Evolutionary conservation across 2,113 vertebrate species (phyloP).

Genomic region (Echinops telfairi): DNA sequence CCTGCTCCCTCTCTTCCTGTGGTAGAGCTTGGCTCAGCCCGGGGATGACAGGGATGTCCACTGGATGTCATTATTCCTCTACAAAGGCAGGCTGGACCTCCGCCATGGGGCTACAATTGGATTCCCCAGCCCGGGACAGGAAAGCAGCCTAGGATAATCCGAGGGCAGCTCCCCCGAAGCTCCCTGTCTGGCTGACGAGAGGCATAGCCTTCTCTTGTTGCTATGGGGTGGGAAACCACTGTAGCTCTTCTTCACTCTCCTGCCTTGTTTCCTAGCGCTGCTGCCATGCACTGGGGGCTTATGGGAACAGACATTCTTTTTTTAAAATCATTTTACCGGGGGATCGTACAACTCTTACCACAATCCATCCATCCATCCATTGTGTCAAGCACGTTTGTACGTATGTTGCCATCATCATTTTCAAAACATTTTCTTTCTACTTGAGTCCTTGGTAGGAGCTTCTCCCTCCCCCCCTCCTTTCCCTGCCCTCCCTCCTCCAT

Average conservation of each 20-base stretch:
- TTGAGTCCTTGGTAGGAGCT: too few relatives aligned
- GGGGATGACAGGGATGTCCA: conserved; percentile 82
- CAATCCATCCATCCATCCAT: too few relatives aligned
- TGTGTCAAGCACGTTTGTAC: too few relatives aligned
- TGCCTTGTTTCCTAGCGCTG: background rate
- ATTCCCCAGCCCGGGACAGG: conserved; percentile 23
- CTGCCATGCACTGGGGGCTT: background rate
- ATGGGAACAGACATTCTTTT: background rate
- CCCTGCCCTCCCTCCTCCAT: too few relatives aligned
- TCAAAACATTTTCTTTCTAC: too few relatives aligned
- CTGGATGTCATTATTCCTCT: conserved; percentile 89
- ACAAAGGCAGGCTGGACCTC: conserved; percentile 65
- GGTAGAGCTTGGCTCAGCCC: background rate
- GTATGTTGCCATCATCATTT: too few relatives aligned
- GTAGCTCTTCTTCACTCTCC: background rate
- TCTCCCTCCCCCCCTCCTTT: too few relatives aligned
- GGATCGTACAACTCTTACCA: too few relatives aligned
- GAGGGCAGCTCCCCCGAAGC: conserved; percentile 70
- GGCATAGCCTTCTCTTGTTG: conserved; percentile 72
- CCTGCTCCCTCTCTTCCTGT: background rate
- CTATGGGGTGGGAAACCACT: conserved; percentile 11
- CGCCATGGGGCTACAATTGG: conserved; percentile 73
- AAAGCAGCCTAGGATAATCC: conserved; percentile 69
- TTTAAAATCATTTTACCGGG: too few relatives aligned
- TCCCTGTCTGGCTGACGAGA: conserved; percentile 72